These are phyloP conservation scores for Ptychadena robeensis DNA, from an alignment of 2,797 vertebrate genomes.

Conservation along the genomic window DNA sequence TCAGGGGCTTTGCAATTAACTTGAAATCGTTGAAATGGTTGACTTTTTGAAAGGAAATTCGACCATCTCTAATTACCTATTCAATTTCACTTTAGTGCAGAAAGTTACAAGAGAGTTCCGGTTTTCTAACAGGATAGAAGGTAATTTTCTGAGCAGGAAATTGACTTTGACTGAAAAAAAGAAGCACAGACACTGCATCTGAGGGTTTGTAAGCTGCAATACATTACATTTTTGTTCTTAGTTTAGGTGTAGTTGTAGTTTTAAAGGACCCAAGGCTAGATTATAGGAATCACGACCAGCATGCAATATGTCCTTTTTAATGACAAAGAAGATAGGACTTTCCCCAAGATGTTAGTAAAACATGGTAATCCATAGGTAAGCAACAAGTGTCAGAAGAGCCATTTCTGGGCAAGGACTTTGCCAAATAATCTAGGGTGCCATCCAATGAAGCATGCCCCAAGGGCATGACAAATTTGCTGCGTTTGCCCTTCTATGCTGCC, in stretches of 20 bases:
- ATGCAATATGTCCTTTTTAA: conserved; percentile 32
- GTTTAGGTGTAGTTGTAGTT: neutral
- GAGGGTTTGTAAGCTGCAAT: neutral
- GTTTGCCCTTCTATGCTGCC: too few species aligned
- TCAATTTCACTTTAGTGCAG: too few species aligned
- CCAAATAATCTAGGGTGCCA: too few species aligned
- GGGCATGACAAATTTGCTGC: too few species aligned
- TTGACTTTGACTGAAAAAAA: neutral
- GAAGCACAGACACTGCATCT: neutral
- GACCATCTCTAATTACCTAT: too few species aligned
- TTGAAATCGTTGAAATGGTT: too few species aligned
- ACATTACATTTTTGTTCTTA: neutral
- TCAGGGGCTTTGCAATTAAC: too few species aligned
- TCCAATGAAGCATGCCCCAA: too few species aligned
- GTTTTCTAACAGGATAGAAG: neutral
- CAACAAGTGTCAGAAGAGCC: conserved; percentile 15
- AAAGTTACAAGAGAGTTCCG: neutral
- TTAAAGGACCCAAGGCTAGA: neutral
- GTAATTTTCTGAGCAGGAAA: too few species aligned
- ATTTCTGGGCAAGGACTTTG: too few species aligned
- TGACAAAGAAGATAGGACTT: neutral
- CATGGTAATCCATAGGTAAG: neutral
- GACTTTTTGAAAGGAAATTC: too few species aligned
- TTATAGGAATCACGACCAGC: conserved; percentile 8
- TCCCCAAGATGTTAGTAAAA: conserved; percentile 21